Base-by-base conservation (phyloP, 2,797 vertebrate species). In the Florisuga fusca region DNA sequence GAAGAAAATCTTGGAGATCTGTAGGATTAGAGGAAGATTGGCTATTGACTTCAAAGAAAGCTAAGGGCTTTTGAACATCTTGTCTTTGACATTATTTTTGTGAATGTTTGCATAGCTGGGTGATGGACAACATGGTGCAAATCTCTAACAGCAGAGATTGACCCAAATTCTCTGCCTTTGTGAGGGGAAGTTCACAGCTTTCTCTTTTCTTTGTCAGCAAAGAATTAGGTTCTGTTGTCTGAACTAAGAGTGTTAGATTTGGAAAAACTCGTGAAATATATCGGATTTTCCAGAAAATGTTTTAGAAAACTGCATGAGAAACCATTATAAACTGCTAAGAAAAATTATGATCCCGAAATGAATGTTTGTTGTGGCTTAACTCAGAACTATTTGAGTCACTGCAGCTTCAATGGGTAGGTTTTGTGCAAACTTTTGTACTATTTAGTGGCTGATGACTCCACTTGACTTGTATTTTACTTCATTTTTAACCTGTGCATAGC, bases 41-140 rank as follows among this genome's bases (percentile, higher is more conserved):
- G n/a, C 15, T 19, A 5, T 45, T 81, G 43, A 31, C 51, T 94
- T 93, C 51, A 91, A 84, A 86, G 54, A 43, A 21, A 81, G 36
- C 17, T 36, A 62, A 71, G 27, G 63, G 43, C 15, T 88, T 93
- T 84, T 88, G 38, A 75, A 64, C 4, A 0, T 61, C 21, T 53
- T 80, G 62, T 45, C n/a, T 84, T 88, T 85, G 38, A 83, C 29
- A 21, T 82, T 61, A 81, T 80, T 87, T 95, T 91, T 89, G 74
- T 0, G 2, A 93, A 53, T 57, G 48, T 81, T 87, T 85, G 29
- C 41, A 8, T 82, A 76, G 22, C 16, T 88, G 62, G 41, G 69
- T 76, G 62, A 26, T n/a, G 33, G 51, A 78, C 36, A 75, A 51
- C 55, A 72, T 48, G 13, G 38, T 55, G 61, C 54, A 64, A 73